phyloP scores from a whole-genome alignment of 1,140 invertebrate genomes.

The Drosophila lacertosa region DNA sequence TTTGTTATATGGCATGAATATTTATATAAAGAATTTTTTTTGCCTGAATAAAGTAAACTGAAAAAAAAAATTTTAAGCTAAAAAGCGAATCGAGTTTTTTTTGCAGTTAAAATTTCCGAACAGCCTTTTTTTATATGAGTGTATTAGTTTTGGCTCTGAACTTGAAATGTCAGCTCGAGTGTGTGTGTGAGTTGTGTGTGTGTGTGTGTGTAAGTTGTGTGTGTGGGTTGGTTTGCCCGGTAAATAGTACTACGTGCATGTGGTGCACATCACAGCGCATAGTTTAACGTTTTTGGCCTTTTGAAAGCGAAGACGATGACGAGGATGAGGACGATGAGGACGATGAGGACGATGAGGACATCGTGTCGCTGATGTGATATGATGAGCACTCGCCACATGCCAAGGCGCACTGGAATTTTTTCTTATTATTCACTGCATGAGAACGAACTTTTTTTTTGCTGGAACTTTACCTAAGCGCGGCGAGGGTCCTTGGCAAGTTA shows the following conservation, averaged over 20 bases:
- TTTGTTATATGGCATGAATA: too few species aligned
- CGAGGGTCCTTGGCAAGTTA: too few species aligned
- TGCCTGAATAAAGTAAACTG: too few species aligned
- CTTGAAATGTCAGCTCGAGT: conserved; percentile 62
- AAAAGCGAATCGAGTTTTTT: too few species aligned
- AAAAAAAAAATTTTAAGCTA: too few species aligned
- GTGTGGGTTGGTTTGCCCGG: neutral
- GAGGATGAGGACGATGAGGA: conserved; percentile 28
- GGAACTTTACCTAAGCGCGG: neutral
- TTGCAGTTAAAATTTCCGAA: too few species aligned
- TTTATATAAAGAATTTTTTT: too few species aligned
- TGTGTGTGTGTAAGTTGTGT: neutral
- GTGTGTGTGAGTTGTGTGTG: conserved; percentile 13
- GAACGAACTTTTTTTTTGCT: conserved; percentile 25
- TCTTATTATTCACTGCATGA: conserved; percentile 75
- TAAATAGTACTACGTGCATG: conserved; percentile 9
- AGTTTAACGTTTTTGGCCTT: conserved; percentile 54
- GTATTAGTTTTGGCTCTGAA: conserved; percentile 51
- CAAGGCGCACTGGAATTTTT: conserved; percentile 72
- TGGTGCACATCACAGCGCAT: conserved; percentile 34
- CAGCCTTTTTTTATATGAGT: neutral
- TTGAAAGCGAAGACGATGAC: conserved; percentile 20
- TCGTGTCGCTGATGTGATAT: conserved; percentile 2
- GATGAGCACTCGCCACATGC: conserved; percentile 59
- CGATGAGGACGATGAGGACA: conserved; percentile 27